A percentile compares a stretch with the other conserved stretches of the same genome.
Conservation (phyloP, 2,797 vertebrate species). For the Odontamblyopus rebecca region DNA sequence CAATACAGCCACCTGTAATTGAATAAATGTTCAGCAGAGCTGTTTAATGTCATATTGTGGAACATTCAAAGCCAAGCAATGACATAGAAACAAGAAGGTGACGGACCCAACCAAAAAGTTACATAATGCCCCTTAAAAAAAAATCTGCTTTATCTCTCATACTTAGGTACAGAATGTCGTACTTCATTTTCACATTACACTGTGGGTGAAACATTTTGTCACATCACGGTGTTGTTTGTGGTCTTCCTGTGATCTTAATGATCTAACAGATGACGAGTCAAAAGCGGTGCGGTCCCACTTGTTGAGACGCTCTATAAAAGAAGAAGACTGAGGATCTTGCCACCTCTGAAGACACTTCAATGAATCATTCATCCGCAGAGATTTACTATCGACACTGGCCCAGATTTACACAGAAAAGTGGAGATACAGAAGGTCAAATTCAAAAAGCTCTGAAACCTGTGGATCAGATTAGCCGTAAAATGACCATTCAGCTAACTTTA, state of each 20-base stretch:
- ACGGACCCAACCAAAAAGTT: too few relatives aligned
- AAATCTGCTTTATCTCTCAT: neutral
- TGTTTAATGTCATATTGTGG: too few relatives aligned
- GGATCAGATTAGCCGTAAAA: neutral
- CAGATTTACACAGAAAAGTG: constrained; percentile 43
- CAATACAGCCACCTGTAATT: too few relatives aligned
- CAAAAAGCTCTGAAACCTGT: neutral
- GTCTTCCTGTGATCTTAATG: constrained; percentile 3
- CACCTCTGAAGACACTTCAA: constrained; percentile 40
- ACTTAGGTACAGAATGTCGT: neutral
- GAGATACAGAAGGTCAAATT: constrained; percentile 23
- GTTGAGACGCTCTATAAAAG: constrained; percentile 6
- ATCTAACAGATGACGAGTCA: constrained; percentile 7
- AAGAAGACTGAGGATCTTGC: constrained; percentile 14
- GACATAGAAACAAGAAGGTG: too few relatives aligned
- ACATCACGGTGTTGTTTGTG: constrained; percentile 2
- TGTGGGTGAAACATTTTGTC: neutral
- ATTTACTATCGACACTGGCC: constrained; percentile 44
- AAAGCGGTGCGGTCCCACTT: neutral
- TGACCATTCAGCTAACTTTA: neutral
- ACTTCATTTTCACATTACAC: neutral
- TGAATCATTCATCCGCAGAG: constrained; percentile 57
- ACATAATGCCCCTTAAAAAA: neutral
- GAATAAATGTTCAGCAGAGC: too few relatives aligned
- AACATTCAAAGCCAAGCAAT: too few relatives aligned